Evolutionary conservation across 2,797 vertebrate genomes (phyloP), one percentile per base, ranked within the genome.

Genomic region (Pitangus sulphuratus): DNA sequence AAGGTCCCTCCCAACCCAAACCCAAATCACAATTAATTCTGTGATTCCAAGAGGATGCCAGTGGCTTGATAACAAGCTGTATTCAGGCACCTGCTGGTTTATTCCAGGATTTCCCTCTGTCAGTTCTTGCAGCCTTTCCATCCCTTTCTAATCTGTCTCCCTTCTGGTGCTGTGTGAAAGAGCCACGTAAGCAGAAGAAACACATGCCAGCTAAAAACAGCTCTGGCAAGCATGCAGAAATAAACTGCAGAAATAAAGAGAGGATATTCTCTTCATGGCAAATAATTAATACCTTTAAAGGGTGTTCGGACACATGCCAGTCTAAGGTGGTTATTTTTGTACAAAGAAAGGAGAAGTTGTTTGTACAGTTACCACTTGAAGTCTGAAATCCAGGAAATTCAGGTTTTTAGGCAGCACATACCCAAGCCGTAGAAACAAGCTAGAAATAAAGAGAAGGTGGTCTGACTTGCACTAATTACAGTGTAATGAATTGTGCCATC

Each of bases 91-190:
- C 65, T 93, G 58, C 16, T 24, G 8, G 40, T 70, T 92, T 89
- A 70, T 95, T 89, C 70, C 64, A 84, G 77, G 88, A 53, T 90
- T 94, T 71, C 90, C 74, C 86, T 70, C 82, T 15, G 1, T 83
- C 15, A 1, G 39, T 75, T 88, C 85, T 75, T 87, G 58, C 62
- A 62, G 58, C 54, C 76, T 84, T 70, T 35, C 77, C 72, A 47
- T 72, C 77, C 8, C 0, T 84, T 82, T 76, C 71, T 95, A 33
- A 69, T 79, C 84, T 62, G 25, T 84, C 51, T 94, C 35, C 77
- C 74, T 91, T 94, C 78, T 93, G 86, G 62, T 90, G 68, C 86
- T 89, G 66, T 81, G 84, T 74, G 93, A 83, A 87, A 56, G 81
- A 93, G 68, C 62, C 88, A 68, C 6, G 1, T 76, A 82, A 89